Evolutionary conservation across 2,888 invertebrate species (phyloP).

Genomic region (Aradus depressus): DNA sequence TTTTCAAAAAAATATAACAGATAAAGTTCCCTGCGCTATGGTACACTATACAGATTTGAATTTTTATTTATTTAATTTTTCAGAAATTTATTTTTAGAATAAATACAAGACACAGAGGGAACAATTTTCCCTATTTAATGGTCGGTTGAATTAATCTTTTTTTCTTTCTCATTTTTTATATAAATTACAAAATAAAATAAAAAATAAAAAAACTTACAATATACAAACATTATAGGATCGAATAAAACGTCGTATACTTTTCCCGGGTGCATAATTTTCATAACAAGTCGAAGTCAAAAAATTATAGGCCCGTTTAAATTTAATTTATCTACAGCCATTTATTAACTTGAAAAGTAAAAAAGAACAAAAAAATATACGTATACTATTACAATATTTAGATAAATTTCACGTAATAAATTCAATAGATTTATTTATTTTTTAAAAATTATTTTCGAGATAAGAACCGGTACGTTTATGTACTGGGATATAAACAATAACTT

Average conservation of each 20-base stretch:
- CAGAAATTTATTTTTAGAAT: conserved; percentile 17
- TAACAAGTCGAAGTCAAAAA: not conserved
- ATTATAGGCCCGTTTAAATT: conserved; percentile 14
- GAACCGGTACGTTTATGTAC: conserved; percentile 9
- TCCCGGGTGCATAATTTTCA: not conserved
- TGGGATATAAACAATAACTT: conserved; percentile 7
- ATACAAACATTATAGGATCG: conserved; percentile 7
- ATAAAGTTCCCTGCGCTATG: conserved; percentile 19
- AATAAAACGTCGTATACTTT: conserved; percentile 24
- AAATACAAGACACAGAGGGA: conserved; percentile 17
- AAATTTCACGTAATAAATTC: conserved; percentile 14
- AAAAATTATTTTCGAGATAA: conserved; percentile 4
- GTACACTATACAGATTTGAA: conserved; percentile 24
- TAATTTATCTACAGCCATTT: too few species aligned
- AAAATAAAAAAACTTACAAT: conserved; percentile 7
- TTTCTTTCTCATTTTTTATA: not conserved
- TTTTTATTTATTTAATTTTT: too few species aligned
- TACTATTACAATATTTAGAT: conserved; percentile 17
- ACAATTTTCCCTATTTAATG: not conserved
- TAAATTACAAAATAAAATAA: conserved; percentile 6
- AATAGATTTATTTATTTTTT: conserved; percentile 8
- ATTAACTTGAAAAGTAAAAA: conserved; percentile 19
- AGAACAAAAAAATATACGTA: conserved; percentile 11
- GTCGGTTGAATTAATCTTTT: not conserved
- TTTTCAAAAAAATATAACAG: conserved; percentile 23